phyloP scores from a whole-genome alignment of 2,797 vertebrate species.

The Sylvilagus floridanus region DNA sequence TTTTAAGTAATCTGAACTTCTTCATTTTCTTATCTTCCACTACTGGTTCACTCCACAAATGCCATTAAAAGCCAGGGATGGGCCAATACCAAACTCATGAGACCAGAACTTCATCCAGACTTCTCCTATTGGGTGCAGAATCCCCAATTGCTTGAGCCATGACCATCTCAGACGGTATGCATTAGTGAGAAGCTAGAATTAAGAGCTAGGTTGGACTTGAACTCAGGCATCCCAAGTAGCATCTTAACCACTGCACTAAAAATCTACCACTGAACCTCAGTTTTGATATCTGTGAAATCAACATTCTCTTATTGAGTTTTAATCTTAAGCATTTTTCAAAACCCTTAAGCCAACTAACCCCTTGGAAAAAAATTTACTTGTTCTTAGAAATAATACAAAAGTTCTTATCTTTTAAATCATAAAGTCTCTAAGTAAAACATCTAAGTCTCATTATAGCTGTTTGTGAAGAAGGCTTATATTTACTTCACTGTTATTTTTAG shows the following conservation, averaged over 20 bases:
- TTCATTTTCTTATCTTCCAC: no score
- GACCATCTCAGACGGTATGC: no score
- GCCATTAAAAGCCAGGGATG: no score
- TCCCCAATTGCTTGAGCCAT: no score
- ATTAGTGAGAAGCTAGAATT: no score
- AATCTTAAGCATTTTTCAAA: slow-evolving; percentile 12
- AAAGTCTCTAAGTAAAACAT: neutral
- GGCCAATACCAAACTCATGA: no score
- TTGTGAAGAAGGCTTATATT: slow-evolving; percentile 4
- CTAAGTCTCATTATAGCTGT: neutral
- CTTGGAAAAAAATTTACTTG: neutral
- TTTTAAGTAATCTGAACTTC: neutral
- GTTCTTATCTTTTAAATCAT: neutral
- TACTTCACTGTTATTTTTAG: slow-evolving; percentile 50
- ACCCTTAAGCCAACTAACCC: neutral
- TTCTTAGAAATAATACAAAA: neutral
- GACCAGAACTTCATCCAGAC: no score
- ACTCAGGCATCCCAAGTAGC: no score
- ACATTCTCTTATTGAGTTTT: neutral
- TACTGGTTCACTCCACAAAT: no score
- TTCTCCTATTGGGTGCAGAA: no score
- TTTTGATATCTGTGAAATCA: slow-evolving; percentile 30
- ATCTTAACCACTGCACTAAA: no score
- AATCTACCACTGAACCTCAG: neutral
- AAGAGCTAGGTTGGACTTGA: no score